Evolutionary conservation across 2,797 vertebrate species (phyloP), one percentile per base, ranked within the genome.

Genomic region (Acanthopagrus latus): DNA sequence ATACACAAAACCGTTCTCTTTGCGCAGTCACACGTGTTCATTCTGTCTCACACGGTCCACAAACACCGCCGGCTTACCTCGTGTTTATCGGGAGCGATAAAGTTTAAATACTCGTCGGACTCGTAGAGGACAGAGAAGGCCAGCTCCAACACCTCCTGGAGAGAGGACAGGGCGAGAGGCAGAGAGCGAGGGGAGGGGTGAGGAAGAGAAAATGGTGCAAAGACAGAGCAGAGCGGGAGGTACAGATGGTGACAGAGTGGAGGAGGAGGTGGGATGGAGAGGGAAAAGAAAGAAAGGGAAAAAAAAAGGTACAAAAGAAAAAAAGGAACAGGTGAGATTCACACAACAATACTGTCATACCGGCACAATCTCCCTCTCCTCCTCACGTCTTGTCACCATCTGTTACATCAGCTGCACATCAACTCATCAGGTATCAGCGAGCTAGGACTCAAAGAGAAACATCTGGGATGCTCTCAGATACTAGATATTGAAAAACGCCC

Each of bases 61-160:
- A 44, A n/a, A 64, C 20, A 4, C 51, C 10, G n/a, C 38, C 17
- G 46, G 54, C 95, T 97, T 94, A 99, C 98, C 97, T 99, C 98
- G 16, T 99, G 97, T 89, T 98, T 99, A 92, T 99, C 98, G 73
- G 98, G 97, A 93, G 98, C 98, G 11, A 99, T 99, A 91, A 99
- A 99, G 95, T 99, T 99, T 94, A 99, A 84, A 69, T 99, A 97
- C 91, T 99, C 98, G 80, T 98, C 98, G 0, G 98, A 99, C 92
- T 99, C 98, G 43, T 98, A 99, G 86, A 99, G 91, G 93, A 99
- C 96, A 59, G 98, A 99, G 95, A 99, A 99, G 84, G 98, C 98
- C 86, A 99, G 95, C 93, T 99, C 98, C 62, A 99, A 95, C 91
- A 99, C 95, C 94, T 99, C 98, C 98, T 99, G 88, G 27, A 86